These are phyloP conservation scores for Saccopteryx bilineata DNA, from an alignment of 2,113 vertebrate species.

Conservation along the genomic window DNA sequence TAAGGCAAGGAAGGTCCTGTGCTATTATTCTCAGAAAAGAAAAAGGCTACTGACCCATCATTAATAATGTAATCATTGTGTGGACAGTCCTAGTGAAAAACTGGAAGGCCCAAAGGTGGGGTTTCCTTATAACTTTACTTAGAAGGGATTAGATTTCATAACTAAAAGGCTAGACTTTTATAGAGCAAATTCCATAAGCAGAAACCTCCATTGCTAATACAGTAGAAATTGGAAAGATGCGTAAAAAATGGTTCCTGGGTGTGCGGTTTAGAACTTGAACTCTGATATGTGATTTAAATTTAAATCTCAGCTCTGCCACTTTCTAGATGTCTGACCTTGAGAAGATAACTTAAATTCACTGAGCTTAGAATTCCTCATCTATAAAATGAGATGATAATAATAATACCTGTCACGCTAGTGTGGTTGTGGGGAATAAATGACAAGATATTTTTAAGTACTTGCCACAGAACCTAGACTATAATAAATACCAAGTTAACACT, in stretches of 20 bases:
- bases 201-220: background rate
- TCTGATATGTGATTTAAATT: constrained; percentile 51
- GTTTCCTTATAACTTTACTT: background rate
- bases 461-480: constrained; percentile 34
- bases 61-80: background rate
- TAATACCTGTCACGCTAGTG: constrained; percentile 14
- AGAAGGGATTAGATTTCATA: background rate
- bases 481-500: constrained; percentile 32
- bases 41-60: background rate
- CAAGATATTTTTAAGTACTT: constrained; percentile 19
- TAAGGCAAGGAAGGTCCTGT: background rate
- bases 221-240: background rate
- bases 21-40: background rate
- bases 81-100: background rate
- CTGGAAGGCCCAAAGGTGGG: background rate
- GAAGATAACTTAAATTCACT: constrained; percentile 55
- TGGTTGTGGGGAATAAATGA: background rate
- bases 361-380: constrained; percentile 60
- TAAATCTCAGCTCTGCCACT: constrained; percentile 31
- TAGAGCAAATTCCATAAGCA: background rate
- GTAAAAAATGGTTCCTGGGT: background rate
- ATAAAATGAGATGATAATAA: constrained; percentile 63
- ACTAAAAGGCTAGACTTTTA: background rate
- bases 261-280: constrained; percentile 39
- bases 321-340: constrained; percentile 60